phyloP scores from a whole-genome alignment of 2,888 invertebrate genomes.

The Drepanosiphum platanoidis region DNA sequence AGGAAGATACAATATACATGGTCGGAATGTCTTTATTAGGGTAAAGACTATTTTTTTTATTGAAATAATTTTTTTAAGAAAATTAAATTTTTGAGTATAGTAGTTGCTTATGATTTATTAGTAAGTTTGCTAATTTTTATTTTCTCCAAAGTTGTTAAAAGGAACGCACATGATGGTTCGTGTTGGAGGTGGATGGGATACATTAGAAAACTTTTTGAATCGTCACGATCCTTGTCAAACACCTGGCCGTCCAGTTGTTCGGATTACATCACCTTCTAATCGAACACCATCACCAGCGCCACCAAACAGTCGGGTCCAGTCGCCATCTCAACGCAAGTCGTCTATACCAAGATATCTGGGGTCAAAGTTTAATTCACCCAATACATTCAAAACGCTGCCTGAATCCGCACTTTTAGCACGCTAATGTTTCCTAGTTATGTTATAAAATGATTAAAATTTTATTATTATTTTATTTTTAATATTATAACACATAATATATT shows the following conservation, averaged over 20 bases:
- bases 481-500: slow-evolving; percentile 55
- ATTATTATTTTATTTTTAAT: slow-evolving; percentile 39
- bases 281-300: slow-evolving; percentile 70
- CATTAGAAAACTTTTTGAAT: slow-evolving; percentile 88
- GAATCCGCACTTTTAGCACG: slow-evolving; percentile 57
- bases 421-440: slow-evolving; percentile 58
- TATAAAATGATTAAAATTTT: slow-evolving; percentile 9
- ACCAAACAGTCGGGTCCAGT: slow-evolving; percentile 49
- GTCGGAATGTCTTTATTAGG: slow-evolving; percentile 86
- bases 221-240: slow-evolving; percentile 86
- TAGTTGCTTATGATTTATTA: not conserved
- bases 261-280: slow-evolving; percentile 68
- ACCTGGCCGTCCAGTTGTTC: slow-evolving; percentile 68
- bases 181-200: slow-evolving; percentile 94
- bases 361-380: slow-evolving; percentile 51
- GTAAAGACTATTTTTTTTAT: slow-evolving; percentile 70
- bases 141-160: slow-evolving; percentile 78
- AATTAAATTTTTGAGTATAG: not conserved
- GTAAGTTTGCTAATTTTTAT: slow-evolving; percentile 24
- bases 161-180: slow-evolving; percentile 96
- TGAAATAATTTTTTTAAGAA: not conserved
- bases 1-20: slow-evolving; percentile 87
- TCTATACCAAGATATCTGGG: slow-evolving; percentile 56
- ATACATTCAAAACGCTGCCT: slow-evolving; percentile 55
- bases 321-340: slow-evolving; percentile 53